Evolutionary conservation across 2,888 invertebrate genomes (phyloP), one percentile per base, ranked within the genome.

Genomic region (Acanthosepion pharaonis): DNA sequence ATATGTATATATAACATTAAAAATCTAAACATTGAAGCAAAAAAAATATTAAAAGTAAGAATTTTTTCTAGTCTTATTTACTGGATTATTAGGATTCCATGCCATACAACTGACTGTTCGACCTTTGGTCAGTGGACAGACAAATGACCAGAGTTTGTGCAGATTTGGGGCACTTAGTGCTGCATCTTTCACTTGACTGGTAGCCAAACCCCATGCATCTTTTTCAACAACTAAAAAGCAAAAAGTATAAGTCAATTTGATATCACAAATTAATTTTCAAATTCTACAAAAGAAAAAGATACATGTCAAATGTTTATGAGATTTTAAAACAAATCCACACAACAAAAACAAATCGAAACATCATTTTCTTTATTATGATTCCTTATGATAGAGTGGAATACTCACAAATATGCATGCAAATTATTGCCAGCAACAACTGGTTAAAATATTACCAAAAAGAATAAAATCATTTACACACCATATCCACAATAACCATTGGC

Each of bases 1-100:
- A 42, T 42, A 42, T 42, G 3, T 42, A 42, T 42, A 42, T 42
- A 42, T 42, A 42, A 42, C 42, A 3, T 42, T 59, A 59, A 59
- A 59, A 23, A 59, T 5, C 23, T 59, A 23, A 51, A 51, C 51
- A 53, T 18, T 53, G 28, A 51, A 49, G 28, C 51, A 51, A 93
- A 51, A 8, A 53, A 49, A 93, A 11, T 23, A 28, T 18, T 94
- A 25, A 94, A 25, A n/a, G 20, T 23, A 33, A 94, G 28, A 78
- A 94, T 15, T 48, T 48, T 93, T 49, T 20, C 23, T 23, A 55
- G 55, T 18, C 11, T 33, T n/a, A 96, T 96, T 96, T 95, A 97
- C 97, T 51, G 96, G 96, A 95, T 97, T 97, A 78, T 96, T 95
- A 94, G 96, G 97, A 95, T 97, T 97, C 97, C 97, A 97, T 0